Conservation (phyloP, 2,888 invertebrate species). For the Allygus modestus region DNA sequence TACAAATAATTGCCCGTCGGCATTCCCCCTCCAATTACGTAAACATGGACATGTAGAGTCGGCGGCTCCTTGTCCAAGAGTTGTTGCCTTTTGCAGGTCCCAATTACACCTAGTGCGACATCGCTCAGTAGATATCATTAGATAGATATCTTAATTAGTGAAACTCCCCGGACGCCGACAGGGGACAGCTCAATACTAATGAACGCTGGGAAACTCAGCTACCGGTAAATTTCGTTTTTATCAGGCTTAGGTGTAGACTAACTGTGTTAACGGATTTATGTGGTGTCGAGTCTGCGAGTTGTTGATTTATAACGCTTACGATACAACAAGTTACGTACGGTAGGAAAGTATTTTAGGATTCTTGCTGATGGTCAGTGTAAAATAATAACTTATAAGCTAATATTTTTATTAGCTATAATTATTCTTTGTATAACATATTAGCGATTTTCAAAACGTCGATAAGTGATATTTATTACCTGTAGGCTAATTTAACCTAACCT, state of each 20-base stretch:
- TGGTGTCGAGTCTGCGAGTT: too few relatives aligned
- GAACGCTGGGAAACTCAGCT: constrained; percentile 20
- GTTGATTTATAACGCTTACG: too few relatives aligned
- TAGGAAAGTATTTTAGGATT: too few relatives aligned
- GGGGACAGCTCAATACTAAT: constrained; percentile 50
- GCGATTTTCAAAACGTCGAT: too few relatives aligned
- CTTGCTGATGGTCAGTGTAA: too few relatives aligned
- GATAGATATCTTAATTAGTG: constrained; percentile 54
- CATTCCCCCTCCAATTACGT: background rate
- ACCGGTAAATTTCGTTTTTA: constrained; percentile 32
- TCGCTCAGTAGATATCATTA: constrained; percentile 8
- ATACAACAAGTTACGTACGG: too few relatives aligned
- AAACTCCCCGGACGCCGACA: background rate
- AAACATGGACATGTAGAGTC: constrained; percentile 9
- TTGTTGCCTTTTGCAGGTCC: constrained; percentile 22
- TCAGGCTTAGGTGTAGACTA: background rate
- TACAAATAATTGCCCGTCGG: background rate
- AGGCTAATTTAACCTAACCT: too few relatives aligned
- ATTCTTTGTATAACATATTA: too few relatives aligned
- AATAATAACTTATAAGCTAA: too few relatives aligned
- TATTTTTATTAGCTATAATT: too few relatives aligned
- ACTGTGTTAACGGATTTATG: background rate
- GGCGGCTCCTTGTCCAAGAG: background rate
- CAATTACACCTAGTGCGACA: constrained; percentile 9
- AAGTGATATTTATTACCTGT: too few relatives aligned